Evolutionary conservation across 2,888 invertebrate genomes (phyloP).

Genomic region (Loripinus fragilis): DNA sequence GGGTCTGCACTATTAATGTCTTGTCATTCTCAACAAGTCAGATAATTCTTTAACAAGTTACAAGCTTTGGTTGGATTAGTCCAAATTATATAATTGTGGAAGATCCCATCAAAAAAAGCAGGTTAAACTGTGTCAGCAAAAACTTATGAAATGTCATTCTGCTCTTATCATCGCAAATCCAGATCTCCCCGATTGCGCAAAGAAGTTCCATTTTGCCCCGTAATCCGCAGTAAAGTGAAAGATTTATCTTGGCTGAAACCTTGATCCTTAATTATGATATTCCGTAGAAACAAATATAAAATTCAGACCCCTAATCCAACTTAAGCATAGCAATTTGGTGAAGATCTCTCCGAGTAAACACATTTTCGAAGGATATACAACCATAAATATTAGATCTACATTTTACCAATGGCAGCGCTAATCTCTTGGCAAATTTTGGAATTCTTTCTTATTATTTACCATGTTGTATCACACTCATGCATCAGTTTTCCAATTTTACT

Average conservation of each 20-base stretch:
- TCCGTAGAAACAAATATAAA: conserved; percentile 62
- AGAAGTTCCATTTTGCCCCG: conserved; percentile 54
- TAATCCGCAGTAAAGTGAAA: conserved; percentile 62
- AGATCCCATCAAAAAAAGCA: too few relatives aligned
- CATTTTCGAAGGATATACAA: conserved; percentile 43
- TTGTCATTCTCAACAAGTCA: too few relatives aligned
- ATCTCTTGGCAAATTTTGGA: conserved; percentile 56
- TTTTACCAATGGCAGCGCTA: conserved; percentile 33
- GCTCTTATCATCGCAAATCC: conserved; percentile 9
- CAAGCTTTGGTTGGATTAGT: too few relatives aligned
- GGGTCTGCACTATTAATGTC: too few relatives aligned
- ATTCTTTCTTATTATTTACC: conserved; percentile 12
- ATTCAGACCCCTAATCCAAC: conserved; percentile 58
- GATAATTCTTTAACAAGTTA: too few relatives aligned
- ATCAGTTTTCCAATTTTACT: conserved; percentile 5
- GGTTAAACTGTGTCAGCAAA: background rate
- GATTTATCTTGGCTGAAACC: conserved; percentile 48
- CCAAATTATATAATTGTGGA: too few relatives aligned
- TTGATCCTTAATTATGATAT: conserved; percentile 66
- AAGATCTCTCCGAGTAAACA: conserved; percentile 44
- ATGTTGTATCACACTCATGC: background rate
- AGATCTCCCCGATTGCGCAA: conserved; percentile 1
- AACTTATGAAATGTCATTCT: background rate
- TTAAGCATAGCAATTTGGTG: conserved; percentile 61
- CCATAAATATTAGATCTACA: conserved; percentile 39